Conservation (phyloP, 2,888 invertebrate species). For the Ganaspis brasiliensis region DNA sequence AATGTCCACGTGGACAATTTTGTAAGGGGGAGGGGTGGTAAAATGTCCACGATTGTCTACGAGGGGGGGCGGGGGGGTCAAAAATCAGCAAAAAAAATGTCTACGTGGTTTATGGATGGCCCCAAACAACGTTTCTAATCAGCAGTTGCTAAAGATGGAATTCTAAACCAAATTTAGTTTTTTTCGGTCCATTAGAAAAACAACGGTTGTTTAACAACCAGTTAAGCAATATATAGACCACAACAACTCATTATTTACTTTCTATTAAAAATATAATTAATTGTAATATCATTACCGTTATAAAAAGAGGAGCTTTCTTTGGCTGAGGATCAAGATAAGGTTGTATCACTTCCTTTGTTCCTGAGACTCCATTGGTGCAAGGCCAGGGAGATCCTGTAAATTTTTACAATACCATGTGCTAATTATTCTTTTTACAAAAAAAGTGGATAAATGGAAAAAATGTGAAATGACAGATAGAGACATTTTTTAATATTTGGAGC, state of each 20-base stretch:
- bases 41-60: too few species aligned
- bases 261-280: neutral
- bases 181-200: too few species aligned
- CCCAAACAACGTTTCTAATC: too few species aligned
- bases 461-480: neutral
- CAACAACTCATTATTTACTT: neutral
- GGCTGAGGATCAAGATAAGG: conserved; percentile 80
- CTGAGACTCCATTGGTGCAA: conserved; percentile 71
- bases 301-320: conserved; percentile 85
- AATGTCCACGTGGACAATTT: too few species aligned
- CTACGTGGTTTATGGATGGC: too few species aligned
- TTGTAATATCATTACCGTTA: conserved; percentile 83
- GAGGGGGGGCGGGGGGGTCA: too few species aligned
- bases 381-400: conserved; percentile 79
- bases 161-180: too few species aligned
- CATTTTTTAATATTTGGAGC: neutral
- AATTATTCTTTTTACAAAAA: neutral
- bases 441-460: neutral
- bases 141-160: too few species aligned
- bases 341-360: conserved; percentile 76
- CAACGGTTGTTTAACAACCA: too few species aligned
- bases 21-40: too few species aligned
- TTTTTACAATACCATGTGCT: conserved; percentile 15
- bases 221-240: neutral
- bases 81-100: too few species aligned